Conservation (phyloP, 2,113 vertebrate species). For the Notechis scutatus region DNA sequence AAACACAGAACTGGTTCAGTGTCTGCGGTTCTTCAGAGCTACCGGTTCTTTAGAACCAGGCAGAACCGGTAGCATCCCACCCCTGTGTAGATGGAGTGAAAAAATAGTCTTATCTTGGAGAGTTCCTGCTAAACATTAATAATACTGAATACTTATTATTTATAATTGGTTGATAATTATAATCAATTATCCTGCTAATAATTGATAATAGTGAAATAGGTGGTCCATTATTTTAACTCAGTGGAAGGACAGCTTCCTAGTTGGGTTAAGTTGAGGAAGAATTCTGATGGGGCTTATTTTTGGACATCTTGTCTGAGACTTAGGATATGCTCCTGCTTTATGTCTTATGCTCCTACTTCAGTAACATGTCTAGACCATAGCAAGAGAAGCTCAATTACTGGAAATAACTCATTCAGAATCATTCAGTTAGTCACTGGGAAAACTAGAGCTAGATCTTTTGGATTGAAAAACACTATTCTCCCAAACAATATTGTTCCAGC, state of each 20-base stretch:
- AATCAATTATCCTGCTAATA: not conserved
- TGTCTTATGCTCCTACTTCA: fast-evolving
- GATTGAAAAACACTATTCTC: fast-evolving
- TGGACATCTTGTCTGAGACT: no score
- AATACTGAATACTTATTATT: not conserved
- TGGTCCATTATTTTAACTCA: not conserved
- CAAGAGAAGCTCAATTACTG: not conserved
- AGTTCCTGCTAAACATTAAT: not conserved
- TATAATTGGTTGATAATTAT: not conserved
- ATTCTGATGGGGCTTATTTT: not conserved
- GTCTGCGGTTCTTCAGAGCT: no score
- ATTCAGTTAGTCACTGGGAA: not conserved
- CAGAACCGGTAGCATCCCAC: no score
- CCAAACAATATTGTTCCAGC: not conserved
- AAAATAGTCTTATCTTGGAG: not conserved
- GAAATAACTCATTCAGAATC: fast-evolving
- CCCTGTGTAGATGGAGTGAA: not conserved
- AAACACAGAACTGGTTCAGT: no score
- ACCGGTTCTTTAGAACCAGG: no score
- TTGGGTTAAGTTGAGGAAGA: not conserved
- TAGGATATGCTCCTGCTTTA: not conserved
- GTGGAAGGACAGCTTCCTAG: no score
- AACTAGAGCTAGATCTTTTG: not conserved
- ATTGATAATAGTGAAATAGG: not conserved
- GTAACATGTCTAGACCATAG: not conserved